Conservation (phyloP, 2,888 invertebrate genomes). For the Ophion costatus region DNA sequence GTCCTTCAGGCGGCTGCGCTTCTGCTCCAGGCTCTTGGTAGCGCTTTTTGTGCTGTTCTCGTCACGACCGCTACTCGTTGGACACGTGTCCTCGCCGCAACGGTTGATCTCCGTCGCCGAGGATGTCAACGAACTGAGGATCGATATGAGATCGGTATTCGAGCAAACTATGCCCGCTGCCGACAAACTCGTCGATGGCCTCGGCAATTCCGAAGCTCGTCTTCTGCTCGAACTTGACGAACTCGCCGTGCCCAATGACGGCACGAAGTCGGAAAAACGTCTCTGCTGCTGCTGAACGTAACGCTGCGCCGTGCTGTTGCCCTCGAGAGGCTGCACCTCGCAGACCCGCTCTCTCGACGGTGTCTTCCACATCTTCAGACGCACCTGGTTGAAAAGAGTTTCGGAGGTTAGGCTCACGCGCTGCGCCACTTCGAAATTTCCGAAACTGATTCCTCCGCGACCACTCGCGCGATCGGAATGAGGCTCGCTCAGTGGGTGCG, state of each 20-base stretch:
- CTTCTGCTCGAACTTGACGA: conserved; percentile 78
- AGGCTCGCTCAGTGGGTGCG: neutral
- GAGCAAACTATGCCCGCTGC: conserved; percentile 90
- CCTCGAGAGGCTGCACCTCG: conserved; percentile 92
- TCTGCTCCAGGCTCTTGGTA: conserved; percentile 82
- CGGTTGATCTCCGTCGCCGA: conserved; percentile 92
- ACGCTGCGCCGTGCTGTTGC: conserved; percentile 84
- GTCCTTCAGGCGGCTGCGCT: conserved; percentile 86
- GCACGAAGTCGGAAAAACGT: conserved; percentile 90
- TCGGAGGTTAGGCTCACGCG: neutral
- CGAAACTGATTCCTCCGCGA: too few relatives aligned
- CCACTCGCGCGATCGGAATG: too few relatives aligned
- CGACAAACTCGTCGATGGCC: conserved; percentile 77
- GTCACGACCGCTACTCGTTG: conserved; percentile 66
- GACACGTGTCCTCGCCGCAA: conserved; percentile 83
- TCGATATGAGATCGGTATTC: conserved; percentile 91
- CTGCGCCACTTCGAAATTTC: neutral
- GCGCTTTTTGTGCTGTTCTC: conserved; percentile 52
- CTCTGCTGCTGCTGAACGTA: conserved; percentile 83
- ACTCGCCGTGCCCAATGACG: conserved; percentile 47
- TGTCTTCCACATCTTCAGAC: conserved; percentile 94
- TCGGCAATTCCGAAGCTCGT: conserved; percentile 90
- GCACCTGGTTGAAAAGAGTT: conserved; percentile 84
- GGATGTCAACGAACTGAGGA: conserved; percentile 91
- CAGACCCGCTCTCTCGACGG: conserved; percentile 89